Base-by-base conservation (phyloP, 2,797 vertebrate species). In the Parauchenoglanis ngamensis region DNA sequence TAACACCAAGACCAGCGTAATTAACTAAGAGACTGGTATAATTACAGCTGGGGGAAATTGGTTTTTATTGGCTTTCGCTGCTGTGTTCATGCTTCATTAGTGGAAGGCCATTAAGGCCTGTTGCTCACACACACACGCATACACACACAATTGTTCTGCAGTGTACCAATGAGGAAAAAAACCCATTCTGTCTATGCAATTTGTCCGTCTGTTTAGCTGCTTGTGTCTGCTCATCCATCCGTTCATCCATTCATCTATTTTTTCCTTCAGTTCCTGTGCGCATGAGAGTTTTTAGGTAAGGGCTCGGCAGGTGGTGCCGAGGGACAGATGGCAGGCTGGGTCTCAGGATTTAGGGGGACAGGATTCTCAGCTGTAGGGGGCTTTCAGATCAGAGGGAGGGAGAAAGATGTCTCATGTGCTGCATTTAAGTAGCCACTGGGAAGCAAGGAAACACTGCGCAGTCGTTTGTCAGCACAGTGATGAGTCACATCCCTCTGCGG, bases 11-110 rank as follows among this genome's bases (percentile, higher is more conserved):
- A 92, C 93, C 89, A 92, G 92, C 92, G 92, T 95, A 95, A 95
- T 96, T 96, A 95, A 96, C 94, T 93, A 92, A 92, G 90, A 94
- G 92, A 95, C 94, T 93, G 91, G 92, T 93, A 93, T 95, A 95
- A 96, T 96, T 95, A 95, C 95, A 94, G 93, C 94, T 91, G 94
- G 92, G 93, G 94, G 93, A 94, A 95, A 95, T 95, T 93, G 94
- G 95, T 95, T 95, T 95, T 94, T 93, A 92, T 94, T 94, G 94
- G 93, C 92, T 94, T 93, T 93, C 92, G 86, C 93, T 57, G 91
- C 92, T 93, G 92, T 88, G 85, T 90, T 90, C 89, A 87, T 91
- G 92, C 91, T 93, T 91, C 93, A 94, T 95, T 95, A 95, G 93
- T 92, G 92, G 91, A 90, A 89, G 87, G 90, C 88, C 92, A 93